Evolutionary conservation across 2,113 vertebrate genomes (phyloP).

Genomic region (Tachysurus fulvidraco): DNA sequence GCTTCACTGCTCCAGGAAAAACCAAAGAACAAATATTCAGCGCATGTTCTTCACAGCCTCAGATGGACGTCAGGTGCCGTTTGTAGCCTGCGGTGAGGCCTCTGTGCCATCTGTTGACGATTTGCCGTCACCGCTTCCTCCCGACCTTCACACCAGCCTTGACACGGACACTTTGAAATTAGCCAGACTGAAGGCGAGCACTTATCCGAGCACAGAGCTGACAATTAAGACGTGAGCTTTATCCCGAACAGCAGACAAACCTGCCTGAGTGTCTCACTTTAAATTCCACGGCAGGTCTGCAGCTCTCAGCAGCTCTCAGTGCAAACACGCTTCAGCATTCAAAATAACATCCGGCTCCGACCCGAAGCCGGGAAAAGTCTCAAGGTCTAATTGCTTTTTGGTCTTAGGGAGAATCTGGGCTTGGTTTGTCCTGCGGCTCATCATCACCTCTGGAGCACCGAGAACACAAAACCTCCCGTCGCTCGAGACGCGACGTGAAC

Average conservation of each 20-base stretch:
- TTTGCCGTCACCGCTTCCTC: constrained; percentile 39
- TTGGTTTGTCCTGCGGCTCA: background rate
- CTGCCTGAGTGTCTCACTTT: background rate
- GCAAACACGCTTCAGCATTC: constrained; percentile 6
- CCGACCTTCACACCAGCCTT: constrained; percentile 33
- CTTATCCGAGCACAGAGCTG: constrained; percentile 41
- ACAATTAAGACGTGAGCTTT: constrained; percentile 30
- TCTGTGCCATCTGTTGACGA: constrained; percentile 54
- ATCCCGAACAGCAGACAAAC: constrained; percentile 26
- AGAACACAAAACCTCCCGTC: background rate
- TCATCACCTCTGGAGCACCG: background rate
- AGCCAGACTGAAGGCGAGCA: constrained; percentile 29
- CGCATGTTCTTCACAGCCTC: constrained; percentile 36
- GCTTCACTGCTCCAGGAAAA: background rate
- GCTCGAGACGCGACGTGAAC: background rate
- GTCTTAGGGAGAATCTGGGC: constrained; percentile 23
- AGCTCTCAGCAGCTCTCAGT: background rate
- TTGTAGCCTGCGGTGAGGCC: constrained; percentile 44
- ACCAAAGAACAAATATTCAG: background rate
- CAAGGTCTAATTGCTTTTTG: constrained; percentile 53
- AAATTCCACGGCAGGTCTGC: background rate
- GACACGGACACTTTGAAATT: constrained; percentile 10
- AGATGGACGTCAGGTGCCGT: constrained; percentile 52
- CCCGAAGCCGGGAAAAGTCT: constrained; percentile 31
- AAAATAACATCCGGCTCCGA: constrained; percentile 11